Base-by-base conservation (phyloP, 1,140 invertebrate species). In the Neocloeon triangulifer region DNA sequence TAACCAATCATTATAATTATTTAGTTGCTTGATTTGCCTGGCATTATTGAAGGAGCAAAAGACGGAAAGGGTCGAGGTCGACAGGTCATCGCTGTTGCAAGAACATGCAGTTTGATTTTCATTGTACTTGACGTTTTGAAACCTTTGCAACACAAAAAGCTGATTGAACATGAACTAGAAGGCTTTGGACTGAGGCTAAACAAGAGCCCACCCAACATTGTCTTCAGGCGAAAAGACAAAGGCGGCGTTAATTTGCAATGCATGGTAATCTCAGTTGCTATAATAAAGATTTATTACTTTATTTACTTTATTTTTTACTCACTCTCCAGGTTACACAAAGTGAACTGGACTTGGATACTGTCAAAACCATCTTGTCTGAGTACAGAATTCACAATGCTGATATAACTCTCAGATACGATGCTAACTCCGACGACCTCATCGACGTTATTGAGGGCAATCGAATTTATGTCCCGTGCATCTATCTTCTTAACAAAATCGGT, bases 41-140 rank as follows among this genome's bases (percentile, higher is more conserved):
- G 95, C 61, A 99, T 99, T 53, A 99, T 99, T 50, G 95, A 99
- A 62, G 95, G 95, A 41, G 95, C 95, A n/a, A 99, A 99, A 53
- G 95, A 99, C 53, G 85, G 85, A 22, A 96, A 97, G 58, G 91
- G 92, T 60, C 56, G 92, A 55, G 92, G 95, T 64, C 69, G 92
- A 45, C 95, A 99, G 63, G 95, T 99, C 4, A 99, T 99, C 49
- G 94, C 95, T 17, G 95, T 99, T 1, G 95, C 95, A 1, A 62
- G 94, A 37, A 99, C 95, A 0, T 98, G 94, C 50, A 89, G 84
- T 53, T 64, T 99, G 2, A 92, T 99, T 45, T 96, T 97, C 48
- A 95, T 99, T 49, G 89, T 97, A 2, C 57, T 99, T 15, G 95
- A 99, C 56, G 94, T 96, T 1, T 57, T 98, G 10, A 99, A 98